Base-by-base conservation (phyloP, 2,888 invertebrate genomes). In the Pharmacophagus antenor region DNA sequence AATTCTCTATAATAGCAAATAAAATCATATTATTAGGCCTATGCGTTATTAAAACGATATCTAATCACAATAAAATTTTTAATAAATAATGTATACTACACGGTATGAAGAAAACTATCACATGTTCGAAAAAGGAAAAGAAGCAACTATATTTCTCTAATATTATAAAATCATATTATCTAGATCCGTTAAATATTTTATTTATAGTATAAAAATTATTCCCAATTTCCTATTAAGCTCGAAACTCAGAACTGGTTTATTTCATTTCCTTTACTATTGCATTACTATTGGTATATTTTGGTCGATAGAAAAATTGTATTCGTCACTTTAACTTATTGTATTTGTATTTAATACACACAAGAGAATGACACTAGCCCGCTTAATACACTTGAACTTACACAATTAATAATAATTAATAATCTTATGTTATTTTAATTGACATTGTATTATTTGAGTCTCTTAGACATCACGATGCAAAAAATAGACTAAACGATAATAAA, bases 401-500 rank as follows among this genome's bases (percentile, higher is more conserved):
- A 49, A 54, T 48, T 60, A 51, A 56, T 50, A 60, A 47, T 58
- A 52, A 55, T 55, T 46, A 37, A 50, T 51, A 23, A 51, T 55
- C 55, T 56, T 60, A 60, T 37, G 56, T 51, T 56, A 60, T 23
- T 55, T 60, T 60, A 60, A 60, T 60, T 60, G 60, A 60, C 60
- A 50, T 60, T 56, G 31, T 59, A 54, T 54, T 55, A 4, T 8
- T 52, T 52, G 51, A 37, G 60, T 51, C 60, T 60, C 51, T 46
- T 2, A 60, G 56, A 60, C 60, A 27, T 52, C 52, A 55, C 31
- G 18, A 42, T 50, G 42, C 44, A 54, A 25, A 53, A 53, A 53
- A 37, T 54, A 59, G 27, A 31, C 21, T 12, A 49, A 41, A 42
- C 20, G 41, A 37, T 49, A 31, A 21, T 25, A 27, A 27, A 48